phyloP scores from a whole-genome alignment of 2,113 vertebrate species.

The Paratilapia polleni region DNA sequence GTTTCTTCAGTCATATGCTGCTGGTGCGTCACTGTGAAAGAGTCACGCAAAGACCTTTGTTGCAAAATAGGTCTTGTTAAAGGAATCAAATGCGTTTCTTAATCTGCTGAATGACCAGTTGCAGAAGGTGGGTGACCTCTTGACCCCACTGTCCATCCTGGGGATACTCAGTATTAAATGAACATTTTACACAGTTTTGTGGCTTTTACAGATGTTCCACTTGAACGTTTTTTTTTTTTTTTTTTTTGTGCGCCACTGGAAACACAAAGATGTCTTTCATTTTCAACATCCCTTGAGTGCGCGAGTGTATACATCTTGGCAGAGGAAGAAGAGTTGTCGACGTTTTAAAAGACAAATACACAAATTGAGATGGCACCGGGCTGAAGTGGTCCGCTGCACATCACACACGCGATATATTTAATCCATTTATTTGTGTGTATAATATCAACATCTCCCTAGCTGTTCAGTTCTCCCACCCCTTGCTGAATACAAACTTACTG shows the following conservation, averaged over 20 bases:
- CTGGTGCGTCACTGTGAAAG: background rate
- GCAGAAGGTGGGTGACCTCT: conserved; percentile 50
- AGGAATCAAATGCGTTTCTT: conserved; percentile 2
- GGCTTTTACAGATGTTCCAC: background rate
- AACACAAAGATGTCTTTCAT: conserved; percentile 14
- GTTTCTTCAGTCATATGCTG: background rate
- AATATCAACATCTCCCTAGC: conserved; percentile 46
- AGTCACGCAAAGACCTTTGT: background rate
- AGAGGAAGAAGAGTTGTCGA: background rate
- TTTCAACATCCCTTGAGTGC: background rate
- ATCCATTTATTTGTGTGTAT: conserved; percentile 48
- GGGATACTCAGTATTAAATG: background rate
- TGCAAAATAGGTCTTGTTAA: conserved; percentile 8
- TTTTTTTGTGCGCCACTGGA: background rate
- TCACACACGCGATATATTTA: conserved; percentile 8
- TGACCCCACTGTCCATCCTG: conserved; percentile 36
- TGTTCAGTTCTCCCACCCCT: conserved; percentile 10
- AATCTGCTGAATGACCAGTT: conserved; percentile 7
- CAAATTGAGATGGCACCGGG: background rate
- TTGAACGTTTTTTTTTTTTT: conserved; percentile 15
- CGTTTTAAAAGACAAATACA: conserved; percentile 9
- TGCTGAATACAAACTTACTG: conserved; percentile 3
- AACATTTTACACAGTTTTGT: background rate
- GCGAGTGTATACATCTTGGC: background rate
- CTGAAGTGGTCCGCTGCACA: conserved; percentile 1